Conservation (phyloP, 2,797 vertebrate species). For the Anableps anableps region DNA sequence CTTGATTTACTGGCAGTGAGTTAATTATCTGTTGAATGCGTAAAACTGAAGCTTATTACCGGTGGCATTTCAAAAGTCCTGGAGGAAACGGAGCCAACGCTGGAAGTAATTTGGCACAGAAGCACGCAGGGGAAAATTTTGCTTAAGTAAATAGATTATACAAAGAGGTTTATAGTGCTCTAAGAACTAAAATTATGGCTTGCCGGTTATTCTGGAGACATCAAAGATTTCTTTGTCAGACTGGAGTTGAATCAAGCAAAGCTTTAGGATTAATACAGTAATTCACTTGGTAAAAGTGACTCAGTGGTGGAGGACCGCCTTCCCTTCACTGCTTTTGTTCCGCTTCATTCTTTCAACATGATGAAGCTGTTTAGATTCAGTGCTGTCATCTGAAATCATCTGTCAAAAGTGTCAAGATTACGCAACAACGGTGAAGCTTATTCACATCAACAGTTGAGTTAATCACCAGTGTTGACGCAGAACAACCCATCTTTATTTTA, state of each 20-base stretch:
- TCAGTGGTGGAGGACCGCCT: not conserved
- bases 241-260: slow-evolving; percentile 35
- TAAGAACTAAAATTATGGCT: not conserved
- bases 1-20: slow-evolving; percentile 17
- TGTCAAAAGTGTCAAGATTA: slow-evolving; percentile 16
- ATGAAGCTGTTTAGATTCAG: not conserved
- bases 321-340: slow-evolving; percentile 15
- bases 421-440: not conserved
- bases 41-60: not conserved
- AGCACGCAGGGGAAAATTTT: not conserved
- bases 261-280: not conserved
- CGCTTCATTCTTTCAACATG: not conserved
- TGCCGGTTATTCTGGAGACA: not conserved
- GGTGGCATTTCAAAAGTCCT: not conserved
- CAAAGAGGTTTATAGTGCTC: not conserved
- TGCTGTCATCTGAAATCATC: not conserved
- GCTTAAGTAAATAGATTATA: not conserved
- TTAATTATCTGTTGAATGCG: not conserved
- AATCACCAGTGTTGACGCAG: not conserved
- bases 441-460: not conserved
- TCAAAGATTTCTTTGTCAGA: slow-evolving; percentile 9
- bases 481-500: not conserved
- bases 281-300: slow-evolving; percentile 13
- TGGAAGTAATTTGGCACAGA: not conserved
- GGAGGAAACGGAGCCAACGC: not conserved